Percentiles rank a stretch among this genome's conserved stretches.
phyloP scores from a whole-genome alignment of 1,140 invertebrate genomes.

The Zaprionus kolodkinae region DNA sequence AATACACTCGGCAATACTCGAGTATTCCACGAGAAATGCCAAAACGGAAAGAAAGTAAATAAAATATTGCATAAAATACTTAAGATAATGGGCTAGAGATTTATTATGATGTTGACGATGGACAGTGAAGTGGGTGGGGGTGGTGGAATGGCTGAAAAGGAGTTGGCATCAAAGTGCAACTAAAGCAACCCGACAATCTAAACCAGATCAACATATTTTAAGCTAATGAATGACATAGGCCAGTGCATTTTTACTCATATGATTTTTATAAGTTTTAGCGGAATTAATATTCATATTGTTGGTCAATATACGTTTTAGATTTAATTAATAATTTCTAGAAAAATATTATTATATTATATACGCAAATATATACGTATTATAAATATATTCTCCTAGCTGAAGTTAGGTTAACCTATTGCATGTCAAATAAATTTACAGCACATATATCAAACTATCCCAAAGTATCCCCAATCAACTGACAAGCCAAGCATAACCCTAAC shows the following conservation, averaged over 20 bases:
- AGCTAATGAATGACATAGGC: not conserved
- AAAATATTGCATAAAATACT: conserved; percentile 28
- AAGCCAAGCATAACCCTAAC: not conserved
- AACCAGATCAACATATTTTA: not conserved
- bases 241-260: too few relatives aligned
- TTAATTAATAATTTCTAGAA: too few relatives aligned
- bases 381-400: not conserved
- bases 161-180: not conserved
- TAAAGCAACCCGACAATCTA: not conserved
- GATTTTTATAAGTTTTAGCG: too few relatives aligned
- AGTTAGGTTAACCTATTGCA: not conserved
- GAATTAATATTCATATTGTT: too few relatives aligned
- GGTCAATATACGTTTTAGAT: too few relatives aligned
- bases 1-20: conserved; percentile 17
- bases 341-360: too few relatives aligned
- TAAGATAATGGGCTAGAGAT: conserved; percentile 21
- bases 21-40: conserved; percentile 12
- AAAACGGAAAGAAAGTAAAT: conserved; percentile 32
- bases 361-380: too few relatives aligned
- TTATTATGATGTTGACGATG: not conserved
- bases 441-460: not conserved
- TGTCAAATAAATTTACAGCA: not conserved
- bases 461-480: not conserved
- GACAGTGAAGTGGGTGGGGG: not conserved
- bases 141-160: not conserved